Evolutionary conservation across 2,113 vertebrate genomes (phyloP).

Genomic region (Casuarius casuarius): DNA sequence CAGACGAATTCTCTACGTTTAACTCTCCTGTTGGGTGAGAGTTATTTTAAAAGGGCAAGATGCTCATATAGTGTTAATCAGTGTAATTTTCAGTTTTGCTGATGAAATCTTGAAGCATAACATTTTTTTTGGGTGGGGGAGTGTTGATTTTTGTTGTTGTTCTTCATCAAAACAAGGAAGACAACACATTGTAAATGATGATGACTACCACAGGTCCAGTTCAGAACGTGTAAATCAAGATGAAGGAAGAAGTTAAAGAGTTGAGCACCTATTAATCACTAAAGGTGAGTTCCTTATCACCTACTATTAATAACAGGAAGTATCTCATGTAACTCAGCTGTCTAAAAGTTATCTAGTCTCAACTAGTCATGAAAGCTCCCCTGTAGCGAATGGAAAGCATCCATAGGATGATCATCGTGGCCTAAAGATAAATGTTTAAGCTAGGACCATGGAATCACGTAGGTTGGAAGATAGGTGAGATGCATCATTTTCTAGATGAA

Average conservation of each 20-base stretch:
- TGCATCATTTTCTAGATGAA: background rate
- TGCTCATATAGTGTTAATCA: background rate
- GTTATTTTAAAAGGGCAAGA: background rate
- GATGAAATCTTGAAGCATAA: background rate
- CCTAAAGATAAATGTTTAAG: background rate
- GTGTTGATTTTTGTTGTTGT: background rate
- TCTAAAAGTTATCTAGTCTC: background rate
- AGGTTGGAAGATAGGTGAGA: background rate
- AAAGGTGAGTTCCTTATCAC: background rate
- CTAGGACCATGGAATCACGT: background rate
- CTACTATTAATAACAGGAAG: background rate
- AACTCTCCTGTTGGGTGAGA: background rate
- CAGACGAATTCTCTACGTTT: background rate
- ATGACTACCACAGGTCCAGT: background rate
- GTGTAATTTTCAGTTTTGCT: background rate
- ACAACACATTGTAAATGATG: background rate
- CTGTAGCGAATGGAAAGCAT: background rate
- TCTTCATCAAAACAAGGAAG: background rate
- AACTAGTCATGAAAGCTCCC: background rate
- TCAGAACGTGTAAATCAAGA: background rate
- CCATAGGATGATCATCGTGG: background rate
- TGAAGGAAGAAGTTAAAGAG: background rate
- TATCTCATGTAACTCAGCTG: background rate
- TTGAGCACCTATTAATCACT: background rate
- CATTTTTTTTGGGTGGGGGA: background rate